A percentile compares a stretch with the other conserved stretches of the same genome.
These are phyloP conservation scores for Drosophila pectinifera DNA, from an alignment of 1,140 invertebrate species.

Conservation along the genomic window DNA sequence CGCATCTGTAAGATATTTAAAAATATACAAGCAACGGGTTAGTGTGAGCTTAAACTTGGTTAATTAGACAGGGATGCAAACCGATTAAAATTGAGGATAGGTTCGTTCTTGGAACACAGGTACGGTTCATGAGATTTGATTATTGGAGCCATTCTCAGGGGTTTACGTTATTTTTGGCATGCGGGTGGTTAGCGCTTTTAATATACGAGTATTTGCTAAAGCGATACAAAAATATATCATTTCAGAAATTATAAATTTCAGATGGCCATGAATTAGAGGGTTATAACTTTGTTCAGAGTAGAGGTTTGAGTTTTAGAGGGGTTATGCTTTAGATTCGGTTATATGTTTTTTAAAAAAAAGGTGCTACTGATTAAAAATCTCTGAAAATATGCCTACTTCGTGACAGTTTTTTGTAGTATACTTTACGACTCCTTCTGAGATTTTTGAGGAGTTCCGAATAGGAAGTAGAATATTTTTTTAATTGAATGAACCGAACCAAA, in stretches of 20 bases:
- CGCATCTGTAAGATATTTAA: constrained; percentile 59
- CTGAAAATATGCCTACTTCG: no score
- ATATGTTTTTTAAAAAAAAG: no score
- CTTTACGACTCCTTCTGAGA: neutral
- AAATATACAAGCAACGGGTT: constrained; percentile 7
- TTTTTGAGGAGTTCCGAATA: no score
- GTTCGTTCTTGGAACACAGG: constrained; percentile 9
- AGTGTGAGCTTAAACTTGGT: neutral
- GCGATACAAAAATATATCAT: constrained; percentile 26
- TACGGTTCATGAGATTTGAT: constrained; percentile 8
- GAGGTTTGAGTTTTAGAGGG: no score
- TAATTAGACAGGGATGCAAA: constrained; percentile 32
- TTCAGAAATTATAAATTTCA: constrained; percentile 1
- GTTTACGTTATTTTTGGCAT: constrained; percentile 14
- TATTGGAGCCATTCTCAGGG: constrained; percentile 13
- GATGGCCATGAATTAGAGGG: neutral
- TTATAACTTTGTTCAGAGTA: no score
- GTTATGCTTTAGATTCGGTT: neutral
- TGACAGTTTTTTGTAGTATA: neutral
- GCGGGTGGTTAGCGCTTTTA: constrained; percentile 28
- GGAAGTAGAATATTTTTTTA: no score
- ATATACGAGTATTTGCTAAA: constrained; percentile 30
- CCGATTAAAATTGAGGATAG: constrained; percentile 17
- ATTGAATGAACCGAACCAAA: constrained; percentile 4
- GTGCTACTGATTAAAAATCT: no score